These are phyloP conservation scores for Drosophila ogumai DNA, from an alignment of 1,140 invertebrate species.

Conservation along the genomic window DNA sequence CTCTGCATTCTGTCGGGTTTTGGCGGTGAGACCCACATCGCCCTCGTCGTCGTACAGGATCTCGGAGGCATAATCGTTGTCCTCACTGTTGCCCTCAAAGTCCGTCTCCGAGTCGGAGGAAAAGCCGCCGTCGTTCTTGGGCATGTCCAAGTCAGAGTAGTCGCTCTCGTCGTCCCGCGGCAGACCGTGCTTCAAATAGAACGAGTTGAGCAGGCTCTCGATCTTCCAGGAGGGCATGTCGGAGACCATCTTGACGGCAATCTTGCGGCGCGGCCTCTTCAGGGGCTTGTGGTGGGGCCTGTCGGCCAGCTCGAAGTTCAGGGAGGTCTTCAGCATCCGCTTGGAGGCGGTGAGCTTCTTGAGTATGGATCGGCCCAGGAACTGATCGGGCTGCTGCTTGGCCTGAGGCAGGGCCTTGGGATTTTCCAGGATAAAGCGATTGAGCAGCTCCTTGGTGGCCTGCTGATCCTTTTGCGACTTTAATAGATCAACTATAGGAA, in stretches of 20 bases:
- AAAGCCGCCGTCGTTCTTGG: background rate
- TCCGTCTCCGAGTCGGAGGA: conserved; percentile 24
- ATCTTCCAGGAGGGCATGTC: conserved; percentile 70
- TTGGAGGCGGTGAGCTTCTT: conserved; percentile 55
- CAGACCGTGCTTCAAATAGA: conserved; percentile 67
- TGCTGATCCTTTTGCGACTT: conserved; percentile 76
- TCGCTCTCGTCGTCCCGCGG: conserved; percentile 45
- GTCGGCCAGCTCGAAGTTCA: conserved; percentile 70
- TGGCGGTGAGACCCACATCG: conserved; percentile 56
- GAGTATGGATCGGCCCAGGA: conserved; percentile 43
- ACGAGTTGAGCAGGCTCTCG: conserved; percentile 65
- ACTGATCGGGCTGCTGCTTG: conserved; percentile 24
- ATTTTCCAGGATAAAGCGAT: conserved; percentile 70
- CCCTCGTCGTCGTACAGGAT: conserved; percentile 75
- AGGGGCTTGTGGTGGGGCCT: conserved; percentile 39
- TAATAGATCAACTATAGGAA: conserved; percentile 62
- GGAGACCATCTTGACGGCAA: conserved; percentile 76
- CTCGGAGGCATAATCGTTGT: conserved; percentile 71
- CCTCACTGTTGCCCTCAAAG: conserved; percentile 4
- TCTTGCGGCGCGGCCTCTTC: conserved; percentile 68
- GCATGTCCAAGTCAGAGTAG: conserved; percentile 51
- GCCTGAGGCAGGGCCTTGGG: conserved; percentile 47
- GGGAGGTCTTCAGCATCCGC: conserved; percentile 62
- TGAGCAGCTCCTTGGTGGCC: conserved; percentile 66
- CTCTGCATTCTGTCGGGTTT: conserved; percentile 57